Conservation (phyloP, 2,797 vertebrate genomes). For the Esox lucius region DNA sequence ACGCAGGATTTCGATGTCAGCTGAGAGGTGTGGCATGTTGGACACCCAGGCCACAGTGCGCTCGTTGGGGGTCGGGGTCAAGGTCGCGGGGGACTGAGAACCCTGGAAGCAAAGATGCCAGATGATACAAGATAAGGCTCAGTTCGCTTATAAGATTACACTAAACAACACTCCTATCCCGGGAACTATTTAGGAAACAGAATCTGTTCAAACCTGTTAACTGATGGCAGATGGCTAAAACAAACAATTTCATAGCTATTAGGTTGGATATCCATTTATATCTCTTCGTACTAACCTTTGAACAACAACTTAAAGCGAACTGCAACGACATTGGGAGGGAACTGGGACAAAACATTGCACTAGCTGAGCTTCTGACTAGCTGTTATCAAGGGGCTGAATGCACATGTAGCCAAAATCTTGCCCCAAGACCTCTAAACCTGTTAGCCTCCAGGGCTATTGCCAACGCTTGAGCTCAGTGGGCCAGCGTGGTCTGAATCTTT, state of each 20-base stretch:
- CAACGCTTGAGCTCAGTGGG: constrained; percentile 1
- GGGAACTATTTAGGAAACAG: background rate
- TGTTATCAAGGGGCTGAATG: background rate
- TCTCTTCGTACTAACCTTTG: background rate
- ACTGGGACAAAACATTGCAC: background rate
- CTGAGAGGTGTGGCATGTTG: constrained; percentile 97
- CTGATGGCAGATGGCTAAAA: background rate
- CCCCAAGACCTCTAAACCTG: background rate
- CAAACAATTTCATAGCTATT: background rate
- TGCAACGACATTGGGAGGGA: background rate
- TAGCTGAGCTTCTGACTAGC: background rate
- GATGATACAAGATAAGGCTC: background rate
- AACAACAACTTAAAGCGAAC: background rate
- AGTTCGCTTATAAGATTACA: background rate
- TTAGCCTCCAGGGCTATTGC: background rate
- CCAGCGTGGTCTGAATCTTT: background rate
- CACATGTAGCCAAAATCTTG: background rate
- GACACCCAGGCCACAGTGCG: constrained; percentile 97
- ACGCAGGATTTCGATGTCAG: constrained; percentile 94
- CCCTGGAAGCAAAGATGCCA: constrained; percentile 61
- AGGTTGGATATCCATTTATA: background rate
- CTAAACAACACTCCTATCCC: background rate
- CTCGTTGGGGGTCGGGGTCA: constrained; percentile 87
- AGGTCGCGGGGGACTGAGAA: constrained; percentile 78
- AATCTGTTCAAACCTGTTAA: background rate